Base-by-base conservation (phyloP, 2,797 vertebrate species). In the Clarias laeviceps region DNA sequence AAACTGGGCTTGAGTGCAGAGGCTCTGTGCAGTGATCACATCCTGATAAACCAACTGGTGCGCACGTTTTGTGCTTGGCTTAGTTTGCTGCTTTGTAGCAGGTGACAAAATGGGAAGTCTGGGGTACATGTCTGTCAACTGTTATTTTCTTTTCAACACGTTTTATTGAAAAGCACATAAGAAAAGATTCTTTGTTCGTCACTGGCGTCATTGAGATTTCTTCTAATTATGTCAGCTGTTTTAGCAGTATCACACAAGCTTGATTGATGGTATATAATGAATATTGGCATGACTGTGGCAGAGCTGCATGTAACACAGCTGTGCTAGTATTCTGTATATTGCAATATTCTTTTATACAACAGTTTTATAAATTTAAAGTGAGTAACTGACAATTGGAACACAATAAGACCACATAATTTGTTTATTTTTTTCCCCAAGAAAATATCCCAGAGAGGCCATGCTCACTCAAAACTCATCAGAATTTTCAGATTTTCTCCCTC, bases 1-100 rank as follows among this genome's bases (percentile, higher is more conserved):
- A 50, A 73, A 70, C 72, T 59, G 70, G 70, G 45, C 86, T 83
- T 86, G 74, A 87, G n/a, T 82, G 56, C 65, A 57, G 80, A 87
- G 87, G 82, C 82, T 50, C 40, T 22, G 64, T 56, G 57, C 68
- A 81, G 32, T 40, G 3, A 68, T 73, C 62, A 32, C 72, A 14
- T 24, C 50, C 65, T 54, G 84, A n/a, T 54, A 24, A 65, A 50
- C 34, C 22, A 57, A 70, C 56, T 61, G 77, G 77, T 65, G 65
- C 72, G 85, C n/a, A 17, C 72, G 20, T 89, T 50, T 56, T 79
- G 40, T 57, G 78, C 37, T 85, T 37, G 40, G 29, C 22, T 72
- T 57, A 29, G 57, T 65, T 69, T 24, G 62, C 45, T 50, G 29
- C 34, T 82, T 82, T 85, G 32, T 72, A 40, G 45, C 64, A 73